Conservation (phyloP, 53 echinoderm and acorn worm genomes). For the Zoroaster sp. region DNA sequence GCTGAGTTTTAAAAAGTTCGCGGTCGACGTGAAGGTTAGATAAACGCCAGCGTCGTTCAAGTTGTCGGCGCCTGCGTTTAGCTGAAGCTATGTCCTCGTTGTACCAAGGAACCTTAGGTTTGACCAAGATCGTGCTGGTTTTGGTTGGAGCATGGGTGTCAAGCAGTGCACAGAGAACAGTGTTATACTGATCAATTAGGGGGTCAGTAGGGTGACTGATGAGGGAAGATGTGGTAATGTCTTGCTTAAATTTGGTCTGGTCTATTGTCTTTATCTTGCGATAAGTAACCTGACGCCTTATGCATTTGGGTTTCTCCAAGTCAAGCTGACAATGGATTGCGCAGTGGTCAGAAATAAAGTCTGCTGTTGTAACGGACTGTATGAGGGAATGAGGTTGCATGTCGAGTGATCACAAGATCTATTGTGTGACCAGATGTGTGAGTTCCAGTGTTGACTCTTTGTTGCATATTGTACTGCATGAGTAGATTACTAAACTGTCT, state of each 20-base stretch:
- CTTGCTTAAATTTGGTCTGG: neutral
- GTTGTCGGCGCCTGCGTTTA: neutral
- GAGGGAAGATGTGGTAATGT: too few relatives aligned
- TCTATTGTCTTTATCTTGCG: conserved; percentile 1
- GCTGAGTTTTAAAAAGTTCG: too few relatives aligned
- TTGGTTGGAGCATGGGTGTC: neutral
- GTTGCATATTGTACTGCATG: neutral
- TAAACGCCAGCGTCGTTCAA: neutral
- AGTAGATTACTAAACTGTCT: neutral
- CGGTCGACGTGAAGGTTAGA: too few relatives aligned
- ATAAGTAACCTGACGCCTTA: neutral
- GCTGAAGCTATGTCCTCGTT: neutral
- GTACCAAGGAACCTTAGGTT: neutral
- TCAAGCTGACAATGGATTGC: neutral
- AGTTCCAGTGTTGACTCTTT: neutral
- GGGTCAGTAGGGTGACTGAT: too few relatives aligned
- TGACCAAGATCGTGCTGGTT: neutral
- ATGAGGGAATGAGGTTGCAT: neutral
- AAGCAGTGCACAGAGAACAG: neutral
- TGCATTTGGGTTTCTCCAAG: neutral
- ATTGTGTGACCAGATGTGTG: neutral
- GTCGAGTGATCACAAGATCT: conserved; percentile 2
- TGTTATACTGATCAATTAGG: too few relatives aligned
- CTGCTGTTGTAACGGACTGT: neutral
- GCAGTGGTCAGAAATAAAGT: too few relatives aligned